A percentile compares a stretch with the other conserved stretches of the same genome.
These are phyloP conservation scores for Suricata suricatta DNA, from an alignment of 2,113 vertebrate genomes.

Conservation along the genomic window DNA sequence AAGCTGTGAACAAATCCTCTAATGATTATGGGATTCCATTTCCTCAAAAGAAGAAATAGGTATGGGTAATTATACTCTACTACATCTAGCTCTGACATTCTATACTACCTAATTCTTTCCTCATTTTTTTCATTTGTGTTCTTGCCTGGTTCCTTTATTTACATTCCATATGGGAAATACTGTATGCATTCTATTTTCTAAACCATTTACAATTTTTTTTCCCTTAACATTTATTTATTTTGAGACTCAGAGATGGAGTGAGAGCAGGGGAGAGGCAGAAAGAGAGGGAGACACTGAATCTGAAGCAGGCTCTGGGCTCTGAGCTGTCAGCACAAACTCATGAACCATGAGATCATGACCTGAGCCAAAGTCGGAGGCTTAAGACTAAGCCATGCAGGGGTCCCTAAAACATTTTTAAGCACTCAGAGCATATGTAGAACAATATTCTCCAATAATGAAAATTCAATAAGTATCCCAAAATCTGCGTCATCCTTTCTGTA, in stretches of 20 bases:
- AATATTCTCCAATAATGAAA: background rate
- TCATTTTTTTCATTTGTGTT: background rate
- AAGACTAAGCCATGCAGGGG: no score
- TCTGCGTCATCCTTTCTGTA: background rate
- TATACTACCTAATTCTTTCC: background rate
- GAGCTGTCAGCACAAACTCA: no score
- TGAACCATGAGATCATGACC: no score
- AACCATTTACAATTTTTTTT: background rate
- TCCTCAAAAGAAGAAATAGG: background rate
- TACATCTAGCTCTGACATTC: background rate
- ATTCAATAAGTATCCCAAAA: background rate
- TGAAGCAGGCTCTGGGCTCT: no score
- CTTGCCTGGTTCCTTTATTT: background rate
- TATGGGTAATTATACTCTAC: background rate
- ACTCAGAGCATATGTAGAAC: background rate
- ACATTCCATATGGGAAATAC: background rate
- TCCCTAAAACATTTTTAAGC: background rate
- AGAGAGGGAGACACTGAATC: no score
- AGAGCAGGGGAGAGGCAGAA: no score
- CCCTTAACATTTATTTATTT: no score
- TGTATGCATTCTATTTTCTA: background rate
- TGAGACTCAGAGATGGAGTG: no score
- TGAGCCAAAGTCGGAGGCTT: no score
- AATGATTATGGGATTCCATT: background rate
- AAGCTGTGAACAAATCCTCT: background rate